phyloP scores from a whole-genome alignment of 1,140 invertebrate genomes.

The Halictus rubicundus region DNA sequence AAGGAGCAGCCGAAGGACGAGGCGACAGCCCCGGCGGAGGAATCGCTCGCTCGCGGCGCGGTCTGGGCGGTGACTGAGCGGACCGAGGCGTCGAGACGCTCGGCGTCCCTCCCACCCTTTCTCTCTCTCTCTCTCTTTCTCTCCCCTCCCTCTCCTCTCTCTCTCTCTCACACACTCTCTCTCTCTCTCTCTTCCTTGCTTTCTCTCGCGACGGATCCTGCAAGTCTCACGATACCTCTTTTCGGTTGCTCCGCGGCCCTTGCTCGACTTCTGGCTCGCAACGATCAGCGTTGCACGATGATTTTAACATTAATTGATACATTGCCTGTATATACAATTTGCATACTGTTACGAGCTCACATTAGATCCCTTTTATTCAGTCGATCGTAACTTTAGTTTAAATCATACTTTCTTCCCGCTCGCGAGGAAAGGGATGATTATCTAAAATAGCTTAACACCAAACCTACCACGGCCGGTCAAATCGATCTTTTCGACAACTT shows the following conservation, averaged over 20 bases:
- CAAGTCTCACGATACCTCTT: conserved; percentile 12
- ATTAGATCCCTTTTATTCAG: too few relatives aligned
- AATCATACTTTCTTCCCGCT: too few relatives aligned
- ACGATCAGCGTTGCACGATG: too few relatives aligned
- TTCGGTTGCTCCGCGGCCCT: conserved; percentile 7
- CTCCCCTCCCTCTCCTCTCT: background rate
- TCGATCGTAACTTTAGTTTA: too few relatives aligned
- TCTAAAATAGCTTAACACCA: too few relatives aligned
- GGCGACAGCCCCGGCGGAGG: conserved; percentile 35
- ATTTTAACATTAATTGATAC: too few relatives aligned
- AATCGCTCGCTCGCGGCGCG: conserved; percentile 72
- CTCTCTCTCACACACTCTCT: conserved; percentile 50
- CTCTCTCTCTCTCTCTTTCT: background rate
- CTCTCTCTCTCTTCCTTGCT: background rate
- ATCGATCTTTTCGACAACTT: too few relatives aligned
- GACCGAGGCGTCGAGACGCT: conserved; percentile 74
- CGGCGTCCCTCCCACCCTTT: conserved; percentile 71
- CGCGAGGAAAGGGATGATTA: too few relatives aligned
- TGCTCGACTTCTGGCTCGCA: background rate
- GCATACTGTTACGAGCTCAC: too few relatives aligned
- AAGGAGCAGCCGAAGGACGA: background rate
- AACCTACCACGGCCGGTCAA: too few relatives aligned
- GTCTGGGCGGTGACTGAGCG: conserved; percentile 79
- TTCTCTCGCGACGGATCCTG: background rate
- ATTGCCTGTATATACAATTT: too few relatives aligned